Base-by-base conservation (phyloP, 2,797 vertebrate species). In the Coracias cyanogaster region DNA sequence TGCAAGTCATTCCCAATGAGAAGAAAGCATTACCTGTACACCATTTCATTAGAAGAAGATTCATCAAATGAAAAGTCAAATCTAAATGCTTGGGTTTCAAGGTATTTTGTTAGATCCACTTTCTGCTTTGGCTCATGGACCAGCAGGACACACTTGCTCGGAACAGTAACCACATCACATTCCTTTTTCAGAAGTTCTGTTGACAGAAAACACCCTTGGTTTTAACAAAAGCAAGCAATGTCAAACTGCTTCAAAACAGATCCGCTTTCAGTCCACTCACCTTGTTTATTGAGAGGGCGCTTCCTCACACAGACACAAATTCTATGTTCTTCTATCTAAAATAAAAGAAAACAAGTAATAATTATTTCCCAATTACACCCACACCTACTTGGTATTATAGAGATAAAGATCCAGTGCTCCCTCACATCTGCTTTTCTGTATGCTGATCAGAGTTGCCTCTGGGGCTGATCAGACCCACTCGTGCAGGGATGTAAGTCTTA, bases 281-380 rank as follows among this genome's bases (percentile, higher is more conserved):
- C 99, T 98, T 99, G 98, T 93, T 98, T 99, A 97, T 99, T 99
- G 25, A 99, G 98, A 2, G 99, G 99, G 4, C 99, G 98, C 96
- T 99, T 99, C 70, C 99, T 99, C 88, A 99, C 98, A 55, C 99
- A 99, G 55, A 99, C 99, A 93, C 99, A 99, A 96, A 99, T 99
- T 93, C 98, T 98, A 19, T 98, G 98, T 71, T 99, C 96, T 95
- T 99, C 99, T 46, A 98, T 97, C 99, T 99, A 96, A 58, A 95
- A 80, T 35, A 82, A 70, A 86, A 65, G 16, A 83, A 31, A 78
- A 18, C 5, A 51, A 57, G 25, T 48, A 33, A 51, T 29, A 71
- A 33, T 43, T 78, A 66, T 33, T 65, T 74, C n/a, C 37, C 37
- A 66, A 0, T 80, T 71, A 61, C 13, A 60, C 13, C 26, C 31